phyloP scores from a whole-genome alignment of 2,888 invertebrate species.

The Neria commutata region DNA sequence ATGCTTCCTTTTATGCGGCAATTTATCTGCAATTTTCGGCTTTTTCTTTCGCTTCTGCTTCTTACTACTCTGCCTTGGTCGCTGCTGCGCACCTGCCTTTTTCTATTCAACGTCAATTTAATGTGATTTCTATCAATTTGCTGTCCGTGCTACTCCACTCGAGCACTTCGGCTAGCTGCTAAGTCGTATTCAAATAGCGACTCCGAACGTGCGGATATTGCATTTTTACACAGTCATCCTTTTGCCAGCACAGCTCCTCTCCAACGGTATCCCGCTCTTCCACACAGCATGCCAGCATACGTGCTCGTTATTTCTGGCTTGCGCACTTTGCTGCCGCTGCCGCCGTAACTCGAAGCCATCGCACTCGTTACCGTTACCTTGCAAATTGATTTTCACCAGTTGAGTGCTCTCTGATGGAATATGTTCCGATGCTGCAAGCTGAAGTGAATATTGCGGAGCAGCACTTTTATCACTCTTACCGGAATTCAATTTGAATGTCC shows the following conservation, averaged over 20 bases:
- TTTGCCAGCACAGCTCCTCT: too few relatives aligned
- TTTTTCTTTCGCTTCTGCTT: too few relatives aligned
- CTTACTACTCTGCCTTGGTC: neutral
- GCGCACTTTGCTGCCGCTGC: neutral
- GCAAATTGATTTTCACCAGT: slow-evolving; percentile 57
- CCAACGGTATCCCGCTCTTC: too few relatives aligned
- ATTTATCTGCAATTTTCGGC: neutral
- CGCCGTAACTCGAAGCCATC: too few relatives aligned
- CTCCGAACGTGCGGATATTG: neutral
- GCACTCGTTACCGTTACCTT: slow-evolving; percentile 31
- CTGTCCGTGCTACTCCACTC: neutral
- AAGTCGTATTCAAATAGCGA: too few relatives aligned
- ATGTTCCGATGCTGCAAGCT: neutral
- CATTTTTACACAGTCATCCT: too few relatives aligned
- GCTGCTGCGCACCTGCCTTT: neutral
- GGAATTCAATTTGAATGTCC: neutral
- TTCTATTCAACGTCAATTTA: too few relatives aligned
- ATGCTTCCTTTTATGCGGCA: neutral
- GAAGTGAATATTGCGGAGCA: neutral
- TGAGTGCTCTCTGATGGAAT: slow-evolving; percentile 50
- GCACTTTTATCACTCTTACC: neutral
- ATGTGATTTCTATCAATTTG: too few relatives aligned
- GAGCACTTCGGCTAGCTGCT: too few relatives aligned
- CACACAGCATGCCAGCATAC: neutral
- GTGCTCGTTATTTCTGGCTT: neutral